Evolutionary conservation across 2,888 invertebrate genomes (phyloP).

Genomic region (Philereme vetulata): DNA sequence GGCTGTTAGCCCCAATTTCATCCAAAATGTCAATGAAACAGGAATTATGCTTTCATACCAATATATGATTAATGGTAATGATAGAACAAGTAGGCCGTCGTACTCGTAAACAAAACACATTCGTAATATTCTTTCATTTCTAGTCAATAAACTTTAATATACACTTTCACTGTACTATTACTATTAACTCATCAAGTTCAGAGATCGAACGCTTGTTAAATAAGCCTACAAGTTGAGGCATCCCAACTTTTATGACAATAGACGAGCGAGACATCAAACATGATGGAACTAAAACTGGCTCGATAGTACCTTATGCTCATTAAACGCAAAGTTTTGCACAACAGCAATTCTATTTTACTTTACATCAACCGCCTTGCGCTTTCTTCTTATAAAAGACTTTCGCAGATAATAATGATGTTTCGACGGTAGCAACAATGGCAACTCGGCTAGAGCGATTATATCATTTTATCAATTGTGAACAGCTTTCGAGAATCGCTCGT

Average conservation of each 20-base stretch:
- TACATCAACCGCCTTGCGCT: conserved; percentile 62
- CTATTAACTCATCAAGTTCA: conserved; percentile 22
- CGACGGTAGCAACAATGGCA: conserved; percentile 56
- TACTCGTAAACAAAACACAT: too few species aligned
- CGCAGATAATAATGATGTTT: conserved; percentile 67
- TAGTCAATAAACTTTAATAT: too few species aligned
- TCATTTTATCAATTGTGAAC: conserved; percentile 62
- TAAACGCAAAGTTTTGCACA: conserved; percentile 50
- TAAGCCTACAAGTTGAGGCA: conserved; percentile 39
- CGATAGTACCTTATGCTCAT: conserved; percentile 45
- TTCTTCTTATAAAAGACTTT: conserved; percentile 66
- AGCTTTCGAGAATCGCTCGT: conserved; percentile 49
- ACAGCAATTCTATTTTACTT: conserved; percentile 57
- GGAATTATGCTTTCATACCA: too few species aligned
- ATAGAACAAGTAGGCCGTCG: too few species aligned
- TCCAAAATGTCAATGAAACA: too few species aligned
- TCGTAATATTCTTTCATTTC: too few species aligned
- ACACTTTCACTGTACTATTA: too few species aligned
- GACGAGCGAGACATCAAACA: conserved; percentile 37
- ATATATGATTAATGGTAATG: too few species aligned
- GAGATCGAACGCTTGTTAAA: conserved; percentile 31
- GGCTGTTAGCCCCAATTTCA: too few species aligned
- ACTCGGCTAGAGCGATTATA: conserved; percentile 57
- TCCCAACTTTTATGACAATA: conserved; percentile 43
- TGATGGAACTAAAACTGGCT: conserved; percentile 38